Conservation (phyloP, 1,140 invertebrate genomes). For the Drosophila bifasciata region DNA sequence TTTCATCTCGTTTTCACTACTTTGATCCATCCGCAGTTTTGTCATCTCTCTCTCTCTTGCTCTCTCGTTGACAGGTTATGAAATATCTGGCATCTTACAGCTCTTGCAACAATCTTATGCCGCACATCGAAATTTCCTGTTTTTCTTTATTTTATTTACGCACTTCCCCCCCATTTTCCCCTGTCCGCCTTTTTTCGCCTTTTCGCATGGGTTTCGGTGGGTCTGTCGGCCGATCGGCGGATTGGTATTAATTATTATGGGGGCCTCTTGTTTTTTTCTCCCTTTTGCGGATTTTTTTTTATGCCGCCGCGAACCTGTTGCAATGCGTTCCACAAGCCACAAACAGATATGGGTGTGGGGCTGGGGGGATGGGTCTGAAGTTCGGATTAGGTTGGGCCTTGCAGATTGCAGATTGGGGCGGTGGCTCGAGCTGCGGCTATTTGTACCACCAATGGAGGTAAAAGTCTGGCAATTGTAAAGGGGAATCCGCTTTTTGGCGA, state of each 20-base stretch:
- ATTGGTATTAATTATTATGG: slow-evolving; percentile 70
- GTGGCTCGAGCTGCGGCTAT: neutral
- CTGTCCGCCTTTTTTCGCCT: too few species aligned
- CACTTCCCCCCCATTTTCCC: slow-evolving; percentile 47
- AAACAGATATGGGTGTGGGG: slow-evolving; percentile 26
- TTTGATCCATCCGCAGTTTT: slow-evolving; percentile 35
- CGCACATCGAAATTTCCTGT: slow-evolving; percentile 62
- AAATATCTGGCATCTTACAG: slow-evolving; percentile 64
- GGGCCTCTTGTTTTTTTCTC: slow-evolving; percentile 45
- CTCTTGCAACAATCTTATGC: slow-evolving; percentile 17
- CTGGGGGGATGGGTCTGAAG: neutral
- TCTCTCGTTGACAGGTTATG: slow-evolving; percentile 56
- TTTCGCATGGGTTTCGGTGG: slow-evolving; percentile 31
- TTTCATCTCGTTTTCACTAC: neutral
- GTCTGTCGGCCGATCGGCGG: slow-evolving; percentile 54
- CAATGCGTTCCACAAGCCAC: slow-evolving; percentile 53
- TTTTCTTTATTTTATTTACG: slow-evolving; percentile 70
- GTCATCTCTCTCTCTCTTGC: slow-evolving; percentile 47
- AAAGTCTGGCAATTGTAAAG: neutral
- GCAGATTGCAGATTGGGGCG: neutral
- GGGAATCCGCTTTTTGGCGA: too few species aligned
- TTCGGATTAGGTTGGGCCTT: slow-evolving; percentile 11
- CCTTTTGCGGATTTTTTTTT: slow-evolving; percentile 21
- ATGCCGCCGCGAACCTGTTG: slow-evolving; percentile 65
- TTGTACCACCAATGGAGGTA: neutral